A percentile compares a stretch with the other conserved stretches of the same genome.
Conservation (phyloP, 2,113 vertebrate species). For the Antechinus flavipes region DNA sequence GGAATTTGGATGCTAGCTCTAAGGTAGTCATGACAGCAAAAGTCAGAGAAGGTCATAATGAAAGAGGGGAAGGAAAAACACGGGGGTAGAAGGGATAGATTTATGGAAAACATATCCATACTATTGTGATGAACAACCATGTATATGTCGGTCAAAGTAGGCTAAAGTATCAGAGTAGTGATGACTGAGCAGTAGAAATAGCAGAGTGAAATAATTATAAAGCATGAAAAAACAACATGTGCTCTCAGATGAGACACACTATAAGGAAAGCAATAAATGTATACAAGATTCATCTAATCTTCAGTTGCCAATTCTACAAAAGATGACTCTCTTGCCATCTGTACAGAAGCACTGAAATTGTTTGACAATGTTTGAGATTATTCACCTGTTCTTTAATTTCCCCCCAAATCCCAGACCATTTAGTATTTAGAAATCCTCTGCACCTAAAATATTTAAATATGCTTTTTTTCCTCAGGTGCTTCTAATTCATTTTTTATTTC, state of each 20-base stretch:
- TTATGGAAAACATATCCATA: neutral
- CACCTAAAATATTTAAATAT: slow-evolving; percentile 25
- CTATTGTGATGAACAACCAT: neutral
- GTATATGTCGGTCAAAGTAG: neutral
- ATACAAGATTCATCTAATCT: neutral
- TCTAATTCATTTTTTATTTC: neutral
- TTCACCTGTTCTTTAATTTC: slow-evolving; percentile 12
- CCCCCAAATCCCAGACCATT: neutral
- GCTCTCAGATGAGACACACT: too few species aligned
- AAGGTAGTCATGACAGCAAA: neutral
- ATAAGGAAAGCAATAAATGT: rapidly evolving
- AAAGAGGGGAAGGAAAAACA: neutral
- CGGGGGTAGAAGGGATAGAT: neutral
- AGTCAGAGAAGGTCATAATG: neutral
- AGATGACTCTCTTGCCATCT: neutral
- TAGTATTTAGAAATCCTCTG: slow-evolving; percentile 44
- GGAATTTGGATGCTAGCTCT: neutral
- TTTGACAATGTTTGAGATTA: neutral
- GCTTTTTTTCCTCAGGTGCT: neutral
- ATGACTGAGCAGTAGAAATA: neutral
- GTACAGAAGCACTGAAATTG: neutral
- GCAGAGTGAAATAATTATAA: neutral
- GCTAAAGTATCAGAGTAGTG: neutral
- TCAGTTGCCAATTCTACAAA: neutral
- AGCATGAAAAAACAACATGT: neutral